Conservation (phyloP, 2,888 invertebrate genomes). For the Caenorhabditis sp. region DNA sequence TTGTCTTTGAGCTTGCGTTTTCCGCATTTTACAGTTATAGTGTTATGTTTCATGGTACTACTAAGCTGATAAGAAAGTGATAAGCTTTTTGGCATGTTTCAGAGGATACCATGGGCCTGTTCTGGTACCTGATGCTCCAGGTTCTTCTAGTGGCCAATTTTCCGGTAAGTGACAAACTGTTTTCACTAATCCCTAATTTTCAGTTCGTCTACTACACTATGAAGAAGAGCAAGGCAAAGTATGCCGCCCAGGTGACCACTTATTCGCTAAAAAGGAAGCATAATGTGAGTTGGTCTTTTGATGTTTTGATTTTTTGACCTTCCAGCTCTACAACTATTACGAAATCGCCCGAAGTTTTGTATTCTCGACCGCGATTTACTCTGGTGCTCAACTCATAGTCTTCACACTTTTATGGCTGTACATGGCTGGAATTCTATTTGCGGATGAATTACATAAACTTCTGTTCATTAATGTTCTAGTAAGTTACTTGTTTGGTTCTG, state of each 20-base stretch:
- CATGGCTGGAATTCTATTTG: conserved; percentile 19
- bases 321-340: conserved; percentile 50
- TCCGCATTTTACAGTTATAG: conserved; percentile 17
- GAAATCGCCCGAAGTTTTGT: conserved; percentile 50
- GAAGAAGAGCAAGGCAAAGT: conserved; percentile 34
- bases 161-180: conserved; percentile 18
- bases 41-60: conserved; percentile 12
- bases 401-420: conserved; percentile 30
- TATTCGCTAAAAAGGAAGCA: conserved; percentile 51
- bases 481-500: no score
- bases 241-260: conserved; percentile 36
- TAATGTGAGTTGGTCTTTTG: conserved; percentile 26
- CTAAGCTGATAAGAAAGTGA: no score
- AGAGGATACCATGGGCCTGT: conserved; percentile 11
- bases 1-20: conserved; percentile 11
- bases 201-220: conserved; percentile 47
- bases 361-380: conserved; percentile 29
- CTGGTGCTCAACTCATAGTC: conserved; percentile 28
- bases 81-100: not conserved
- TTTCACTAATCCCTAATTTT: not conserved
- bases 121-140: conserved; percentile 37
- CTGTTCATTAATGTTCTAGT: conserved; percentile 31
- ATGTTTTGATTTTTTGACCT: not conserved
- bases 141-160: conserved; percentile 25
- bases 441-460: conserved; percentile 12